Evolutionary conservation across 2,888 invertebrate genomes (phyloP).

Genomic region (Epirrhoe tristata): DNA sequence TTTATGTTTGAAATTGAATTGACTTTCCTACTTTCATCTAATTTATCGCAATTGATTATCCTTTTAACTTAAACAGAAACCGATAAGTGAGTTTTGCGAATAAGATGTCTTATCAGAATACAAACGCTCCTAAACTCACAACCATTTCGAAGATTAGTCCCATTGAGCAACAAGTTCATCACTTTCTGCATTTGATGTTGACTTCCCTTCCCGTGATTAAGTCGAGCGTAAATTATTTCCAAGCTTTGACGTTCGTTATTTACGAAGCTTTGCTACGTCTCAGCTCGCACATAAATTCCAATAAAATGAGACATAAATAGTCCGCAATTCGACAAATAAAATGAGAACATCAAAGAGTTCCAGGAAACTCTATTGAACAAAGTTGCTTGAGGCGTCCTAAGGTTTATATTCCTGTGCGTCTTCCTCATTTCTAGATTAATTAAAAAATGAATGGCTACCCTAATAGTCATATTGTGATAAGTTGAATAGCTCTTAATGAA

Average conservation of each 20-base stretch:
- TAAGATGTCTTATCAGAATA: constrained; percentile 12
- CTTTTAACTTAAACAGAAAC: constrained; percentile 3
- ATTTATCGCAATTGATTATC: constrained; percentile 4
- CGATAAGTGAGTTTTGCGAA: constrained; percentile 6
- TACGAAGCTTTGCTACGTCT: constrained; percentile 59
- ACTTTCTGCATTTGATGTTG: constrained; percentile 53
- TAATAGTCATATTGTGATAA: constrained; percentile 80
- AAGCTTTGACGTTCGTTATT: constrained; percentile 67
- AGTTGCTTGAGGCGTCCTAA: constrained; percentile 48
- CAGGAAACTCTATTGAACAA: constrained; percentile 62
- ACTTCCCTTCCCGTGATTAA: constrained; percentile 59
- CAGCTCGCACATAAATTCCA: constrained; percentile 65
- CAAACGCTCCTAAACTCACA: constrained; percentile 10
- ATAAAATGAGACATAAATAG: constrained; percentile 72
- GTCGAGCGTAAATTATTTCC: constrained; percentile 65
- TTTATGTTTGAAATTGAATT: constrained; percentile 31
- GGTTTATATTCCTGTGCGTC: constrained; percentile 17
- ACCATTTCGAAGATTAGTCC: constrained; percentile 9
- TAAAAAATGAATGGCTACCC: constrained; percentile 71
- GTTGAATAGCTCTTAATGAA: constrained; percentile 83
- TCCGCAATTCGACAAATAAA: constrained; percentile 65
- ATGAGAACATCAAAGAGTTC: constrained; percentile 73
- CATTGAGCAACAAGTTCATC: constrained; percentile 41
- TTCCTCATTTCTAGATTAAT: constrained; percentile 62
- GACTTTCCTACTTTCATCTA: constrained; percentile 5